A percentile compares a stretch with the other conserved stretches of the same genome.
Conservation (phyloP, 1,140 invertebrate species). For the Pseudoatta argentina region DNA sequence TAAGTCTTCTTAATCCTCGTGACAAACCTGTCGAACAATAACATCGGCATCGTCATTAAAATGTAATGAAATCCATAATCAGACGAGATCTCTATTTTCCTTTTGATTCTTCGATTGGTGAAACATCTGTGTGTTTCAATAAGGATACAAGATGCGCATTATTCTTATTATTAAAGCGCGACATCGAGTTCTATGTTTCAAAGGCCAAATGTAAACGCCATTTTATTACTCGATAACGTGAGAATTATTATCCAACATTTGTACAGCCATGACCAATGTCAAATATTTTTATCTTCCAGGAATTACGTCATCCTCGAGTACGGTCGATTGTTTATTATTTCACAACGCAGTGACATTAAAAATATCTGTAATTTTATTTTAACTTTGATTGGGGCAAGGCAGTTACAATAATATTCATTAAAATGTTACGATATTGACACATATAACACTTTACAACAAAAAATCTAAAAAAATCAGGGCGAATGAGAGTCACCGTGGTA, state of each 20-base stretch:
- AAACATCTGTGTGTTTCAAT: background rate
- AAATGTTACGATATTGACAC: constrained; percentile 28
- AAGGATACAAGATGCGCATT: background rate
- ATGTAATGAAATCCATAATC: background rate
- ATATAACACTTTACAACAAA: constrained; percentile 34
- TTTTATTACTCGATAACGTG: background rate
- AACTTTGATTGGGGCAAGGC: constrained; percentile 53
- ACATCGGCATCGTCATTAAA: background rate
- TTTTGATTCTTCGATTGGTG: background rate
- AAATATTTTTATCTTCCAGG: background rate
- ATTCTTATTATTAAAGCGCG: constrained; percentile 16
- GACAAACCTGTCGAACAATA: background rate
- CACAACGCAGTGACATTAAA: constrained; percentile 48
- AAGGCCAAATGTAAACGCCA: background rate
- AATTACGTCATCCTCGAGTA: background rate
- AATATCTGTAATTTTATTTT: constrained; percentile 71
- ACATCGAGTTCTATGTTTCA: background rate
- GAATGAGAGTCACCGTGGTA: too few species aligned
- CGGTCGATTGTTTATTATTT: background rate
- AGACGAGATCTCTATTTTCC: background rate
- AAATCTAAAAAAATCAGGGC: too few species aligned
- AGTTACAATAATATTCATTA: constrained; percentile 67
- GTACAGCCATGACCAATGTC: background rate
- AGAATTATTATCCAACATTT: background rate
- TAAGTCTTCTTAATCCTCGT: background rate